Evolutionary conservation across 2,797 vertebrate species (phyloP).

Genomic region (Spinus olivaceus): DNA sequence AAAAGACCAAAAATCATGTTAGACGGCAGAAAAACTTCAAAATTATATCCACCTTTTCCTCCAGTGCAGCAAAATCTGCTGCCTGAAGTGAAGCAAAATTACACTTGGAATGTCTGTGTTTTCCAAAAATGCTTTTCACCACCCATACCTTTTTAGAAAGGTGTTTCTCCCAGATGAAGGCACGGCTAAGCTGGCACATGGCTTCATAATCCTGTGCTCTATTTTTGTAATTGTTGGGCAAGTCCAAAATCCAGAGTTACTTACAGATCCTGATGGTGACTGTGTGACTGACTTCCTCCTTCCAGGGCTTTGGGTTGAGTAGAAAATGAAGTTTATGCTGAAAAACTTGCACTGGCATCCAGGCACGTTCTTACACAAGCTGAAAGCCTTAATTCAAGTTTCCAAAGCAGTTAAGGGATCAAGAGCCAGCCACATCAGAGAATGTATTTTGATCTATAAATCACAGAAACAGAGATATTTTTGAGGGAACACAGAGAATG

Average conservation of each 20-base stretch:
- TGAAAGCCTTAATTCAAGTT: neutral
- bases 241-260: neutral
- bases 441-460: conserved; percentile 54
- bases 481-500: neutral
- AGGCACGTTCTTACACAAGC: neutral
- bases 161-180: neutral
- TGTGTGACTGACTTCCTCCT: neutral
- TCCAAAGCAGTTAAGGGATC: conserved; percentile 42
- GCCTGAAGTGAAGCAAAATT: neutral
- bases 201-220: neutral
- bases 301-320: neutral
- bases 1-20: neutral
- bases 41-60: neutral
- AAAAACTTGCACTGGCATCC: neutral
- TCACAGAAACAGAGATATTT: conserved; percentile 33
- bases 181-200: neutral
- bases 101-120: neutral
- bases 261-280: neutral
- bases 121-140: neutral
- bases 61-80: neutral
- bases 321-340: neutral
- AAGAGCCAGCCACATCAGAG: conserved; percentile 17
- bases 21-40: neutral
- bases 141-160: neutral
- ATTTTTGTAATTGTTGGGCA: neutral